Evolutionary conservation across 2,797 vertebrate species (phyloP).

Genomic region (Diceros bicornis): DNA sequence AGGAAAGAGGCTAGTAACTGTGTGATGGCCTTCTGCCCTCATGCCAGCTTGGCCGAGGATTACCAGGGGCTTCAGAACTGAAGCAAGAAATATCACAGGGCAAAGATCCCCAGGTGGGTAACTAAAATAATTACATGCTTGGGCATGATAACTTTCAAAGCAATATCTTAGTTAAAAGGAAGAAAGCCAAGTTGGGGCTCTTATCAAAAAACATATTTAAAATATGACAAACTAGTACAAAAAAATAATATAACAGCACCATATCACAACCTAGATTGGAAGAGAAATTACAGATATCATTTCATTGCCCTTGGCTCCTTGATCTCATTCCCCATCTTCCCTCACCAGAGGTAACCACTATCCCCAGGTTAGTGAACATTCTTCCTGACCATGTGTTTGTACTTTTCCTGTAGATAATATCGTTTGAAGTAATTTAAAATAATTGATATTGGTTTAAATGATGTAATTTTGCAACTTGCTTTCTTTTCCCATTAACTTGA

Average conservation of each 20-base stretch:
- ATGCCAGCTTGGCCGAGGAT: rapidly evolving
- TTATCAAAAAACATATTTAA: background rate
- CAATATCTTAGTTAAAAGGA: background rate
- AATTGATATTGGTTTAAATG: background rate
- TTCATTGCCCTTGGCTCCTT: background rate
- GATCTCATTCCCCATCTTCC: background rate
- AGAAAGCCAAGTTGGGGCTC: background rate
- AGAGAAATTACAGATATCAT: background rate
- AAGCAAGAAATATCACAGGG: background rate
- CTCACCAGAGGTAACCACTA: background rate
- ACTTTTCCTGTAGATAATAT: background rate
- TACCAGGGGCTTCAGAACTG: background rate
- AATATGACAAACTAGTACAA: background rate
- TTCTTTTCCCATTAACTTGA: background rate
- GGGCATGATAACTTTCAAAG: background rate
- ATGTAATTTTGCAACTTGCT: background rate
- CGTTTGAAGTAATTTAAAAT: background rate
- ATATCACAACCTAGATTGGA: background rate
- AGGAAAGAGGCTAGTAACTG: background rate
- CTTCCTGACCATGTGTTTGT: background rate
- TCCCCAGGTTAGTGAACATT: background rate
- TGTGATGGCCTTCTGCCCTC: background rate
- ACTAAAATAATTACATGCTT: background rate
- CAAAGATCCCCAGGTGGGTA: background rate
- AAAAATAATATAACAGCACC: background rate